These are phyloP conservation scores for Philypnodon macrostomus DNA, from an alignment of 2,797 vertebrate species.

Conservation along the genomic window DNA sequence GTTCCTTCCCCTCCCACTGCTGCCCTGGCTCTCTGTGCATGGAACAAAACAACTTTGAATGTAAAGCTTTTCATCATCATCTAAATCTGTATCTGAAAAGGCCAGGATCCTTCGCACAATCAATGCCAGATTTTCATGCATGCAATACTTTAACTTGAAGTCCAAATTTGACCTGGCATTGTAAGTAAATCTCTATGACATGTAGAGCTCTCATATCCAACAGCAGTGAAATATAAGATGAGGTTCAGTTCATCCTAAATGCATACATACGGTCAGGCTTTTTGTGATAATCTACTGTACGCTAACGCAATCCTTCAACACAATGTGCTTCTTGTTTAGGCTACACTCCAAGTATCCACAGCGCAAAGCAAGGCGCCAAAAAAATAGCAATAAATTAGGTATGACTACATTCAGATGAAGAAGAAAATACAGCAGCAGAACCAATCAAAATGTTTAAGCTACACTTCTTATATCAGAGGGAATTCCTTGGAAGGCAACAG, in stretches of 20 bases:
- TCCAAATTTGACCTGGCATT: constrained; percentile 39
- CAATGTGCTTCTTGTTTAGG: constrained; percentile 35
- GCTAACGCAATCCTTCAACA: constrained; percentile 16
- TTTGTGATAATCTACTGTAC: constrained; percentile 5
- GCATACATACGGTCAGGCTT: constrained; percentile 12
- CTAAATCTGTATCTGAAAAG: constrained; percentile 15
- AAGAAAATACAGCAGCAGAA: constrained; percentile 15
- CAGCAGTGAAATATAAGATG: constrained; percentile 36
- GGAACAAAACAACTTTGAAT: constrained; percentile 24
- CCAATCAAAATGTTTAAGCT: constrained; percentile 36
- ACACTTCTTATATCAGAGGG: constrained; percentile 38
- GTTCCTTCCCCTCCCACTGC: constrained; percentile 28
- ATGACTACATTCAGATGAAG: constrained; percentile 40
- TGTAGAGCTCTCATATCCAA: constrained; percentile 33
- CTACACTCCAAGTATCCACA: constrained; percentile 12
- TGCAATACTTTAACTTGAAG: background rate
- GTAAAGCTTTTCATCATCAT: constrained; percentile 43
- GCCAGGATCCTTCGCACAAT: constrained; percentile 15
- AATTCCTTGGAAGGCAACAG: constrained; percentile 31
- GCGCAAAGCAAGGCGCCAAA: constrained; percentile 14
- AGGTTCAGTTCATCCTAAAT: constrained; percentile 17
- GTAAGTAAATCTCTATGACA: constrained; percentile 25
- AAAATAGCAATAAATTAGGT: constrained; percentile 30
- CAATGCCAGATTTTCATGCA: constrained; percentile 31
- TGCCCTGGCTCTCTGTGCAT: constrained; percentile 24